phyloP scores from a whole-genome alignment of 2,888 invertebrate genomes.

The Cantharis rustica region DNA sequence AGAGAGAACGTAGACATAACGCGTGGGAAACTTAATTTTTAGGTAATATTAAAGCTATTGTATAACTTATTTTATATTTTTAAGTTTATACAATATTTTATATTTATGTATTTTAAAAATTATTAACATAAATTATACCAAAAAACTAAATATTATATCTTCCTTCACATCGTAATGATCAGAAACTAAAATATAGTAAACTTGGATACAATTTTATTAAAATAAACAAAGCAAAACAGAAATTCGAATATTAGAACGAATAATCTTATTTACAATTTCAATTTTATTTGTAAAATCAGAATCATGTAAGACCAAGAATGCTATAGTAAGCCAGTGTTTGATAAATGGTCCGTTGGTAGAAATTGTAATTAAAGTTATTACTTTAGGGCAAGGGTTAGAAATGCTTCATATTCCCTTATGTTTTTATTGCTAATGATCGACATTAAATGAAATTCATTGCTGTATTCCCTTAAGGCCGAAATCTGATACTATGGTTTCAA shows the following conservation, averaged over 20 bases:
- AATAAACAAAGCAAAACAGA: neutral
- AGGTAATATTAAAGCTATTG: too few species aligned
- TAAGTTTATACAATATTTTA: too few species aligned
- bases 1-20: too few species aligned
- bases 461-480: neutral
- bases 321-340: neutral
- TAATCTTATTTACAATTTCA: neutral
- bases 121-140: neutral
- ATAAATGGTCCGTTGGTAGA: neutral
- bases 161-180: neutral
- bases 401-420: neutral
- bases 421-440: neutral
- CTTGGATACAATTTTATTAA: neutral
- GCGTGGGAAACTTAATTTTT: too few species aligned
- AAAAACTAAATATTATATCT: neutral
- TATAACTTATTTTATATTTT: too few species aligned
- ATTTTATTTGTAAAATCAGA: neutral
- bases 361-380: neutral
- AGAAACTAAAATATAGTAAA: neutral
- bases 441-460: neutral
- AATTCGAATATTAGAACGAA: neutral
- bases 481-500: neutral
- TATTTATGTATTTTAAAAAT: too few species aligned
- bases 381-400: neutral
- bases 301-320: neutral